phyloP scores from a whole-genome alignment of 2,113 vertebrate species.

The Puffinus mauretanicus region DNA sequence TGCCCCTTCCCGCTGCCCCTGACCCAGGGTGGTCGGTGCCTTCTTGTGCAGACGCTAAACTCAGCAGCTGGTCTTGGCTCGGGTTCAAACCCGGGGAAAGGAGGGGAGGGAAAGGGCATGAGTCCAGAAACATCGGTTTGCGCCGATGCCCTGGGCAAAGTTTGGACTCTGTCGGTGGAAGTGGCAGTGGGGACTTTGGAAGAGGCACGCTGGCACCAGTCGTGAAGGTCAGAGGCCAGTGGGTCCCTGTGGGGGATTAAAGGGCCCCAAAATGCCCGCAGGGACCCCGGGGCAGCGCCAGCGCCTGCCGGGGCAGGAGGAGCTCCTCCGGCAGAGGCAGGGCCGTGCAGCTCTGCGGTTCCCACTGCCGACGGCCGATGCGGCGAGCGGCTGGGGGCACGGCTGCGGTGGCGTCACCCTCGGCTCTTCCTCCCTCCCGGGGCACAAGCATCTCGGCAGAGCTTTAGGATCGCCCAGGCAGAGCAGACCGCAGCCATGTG shows the following conservation, averaged over 20 bases:
- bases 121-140: neutral
- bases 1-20: fast-evolving
- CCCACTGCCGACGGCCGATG: fast-evolving
- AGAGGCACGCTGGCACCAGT: neutral
- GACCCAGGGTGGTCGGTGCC: fast-evolving
- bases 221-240: neutral
- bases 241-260: fast-evolving
- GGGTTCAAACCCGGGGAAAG: neutral
- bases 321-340: neutral
- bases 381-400: neutral
- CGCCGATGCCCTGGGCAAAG: neutral
- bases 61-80: neutral
- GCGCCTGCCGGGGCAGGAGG: fast-evolving
- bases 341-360: fast-evolving
- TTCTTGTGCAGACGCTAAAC: neutral
- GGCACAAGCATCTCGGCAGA: neutral
- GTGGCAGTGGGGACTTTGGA: neutral
- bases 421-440: neutral
- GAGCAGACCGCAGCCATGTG: neutral
- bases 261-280: fast-evolving
- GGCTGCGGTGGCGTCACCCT: fast-evolving
- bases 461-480: neutral
- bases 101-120: neutral
- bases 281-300: neutral
- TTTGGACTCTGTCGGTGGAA: neutral